Conservation (phyloP, 1,140 invertebrate genomes). For the Calliopsis andreniformis region DNA sequence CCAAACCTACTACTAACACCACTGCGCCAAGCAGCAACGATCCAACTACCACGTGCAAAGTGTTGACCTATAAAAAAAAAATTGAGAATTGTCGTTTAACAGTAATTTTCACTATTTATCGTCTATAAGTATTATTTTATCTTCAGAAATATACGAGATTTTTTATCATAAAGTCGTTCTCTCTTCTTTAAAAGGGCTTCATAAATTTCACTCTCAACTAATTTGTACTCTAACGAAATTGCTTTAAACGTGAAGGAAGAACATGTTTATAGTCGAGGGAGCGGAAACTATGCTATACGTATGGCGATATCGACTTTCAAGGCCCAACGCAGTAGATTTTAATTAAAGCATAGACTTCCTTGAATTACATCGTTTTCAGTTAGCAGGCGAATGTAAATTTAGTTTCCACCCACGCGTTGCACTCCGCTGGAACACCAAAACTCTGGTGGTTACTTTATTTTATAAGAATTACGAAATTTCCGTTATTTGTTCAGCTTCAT, state of each 20-base stretch:
- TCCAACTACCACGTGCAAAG: constrained; percentile 88
- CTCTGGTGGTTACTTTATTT: too few species aligned
- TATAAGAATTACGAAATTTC: too few species aligned
- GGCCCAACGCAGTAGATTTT: neutral
- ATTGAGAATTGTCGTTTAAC: neutral
- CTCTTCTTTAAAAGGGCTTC: too few species aligned
- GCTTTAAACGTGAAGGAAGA: neutral
- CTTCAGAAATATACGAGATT: too few species aligned
- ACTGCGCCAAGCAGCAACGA: constrained; percentile 88
- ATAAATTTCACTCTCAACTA: too few species aligned
- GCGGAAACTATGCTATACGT: neutral
- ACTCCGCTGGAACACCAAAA: neutral
- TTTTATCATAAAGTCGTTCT: too few species aligned
- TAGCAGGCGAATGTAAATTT: constrained; percentile 2
- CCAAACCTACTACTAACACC: constrained; percentile 88
- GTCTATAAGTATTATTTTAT: too few species aligned
- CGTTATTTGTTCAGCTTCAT: too few species aligned
- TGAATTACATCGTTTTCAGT: neutral
- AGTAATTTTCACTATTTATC: too few species aligned
- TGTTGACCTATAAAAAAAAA: constrained; percentile 82
- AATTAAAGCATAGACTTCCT: constrained; percentile 1
- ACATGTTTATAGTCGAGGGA: neutral
- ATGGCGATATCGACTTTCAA: constrained; percentile 4
- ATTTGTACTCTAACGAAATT: too few species aligned
- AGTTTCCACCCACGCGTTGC: neutral